Evolutionary conservation across 2,888 invertebrate genomes (phyloP), one percentile per base, ranked within the genome.

Genomic region (Helleia helle): DNA sequence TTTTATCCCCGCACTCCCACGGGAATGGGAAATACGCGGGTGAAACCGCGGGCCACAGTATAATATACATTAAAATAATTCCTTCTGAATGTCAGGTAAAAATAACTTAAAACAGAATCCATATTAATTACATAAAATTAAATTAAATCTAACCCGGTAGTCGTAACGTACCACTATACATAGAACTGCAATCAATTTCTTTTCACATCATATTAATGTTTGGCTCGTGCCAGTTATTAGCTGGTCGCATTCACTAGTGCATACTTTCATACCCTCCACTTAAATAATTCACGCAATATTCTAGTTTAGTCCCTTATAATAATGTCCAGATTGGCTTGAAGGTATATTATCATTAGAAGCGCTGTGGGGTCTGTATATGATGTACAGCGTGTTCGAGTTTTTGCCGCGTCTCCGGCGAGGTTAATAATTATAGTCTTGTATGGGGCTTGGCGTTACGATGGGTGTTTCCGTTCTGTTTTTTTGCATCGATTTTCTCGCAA

Each of bases 401-500:
- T 72, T 73, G 65, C 59, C 55, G 58, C 52, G 58, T 63, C 69
- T 72, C 73, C 74, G 71, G 65, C 49, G 60, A 65, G 56, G 62
- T 59, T 60, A 63, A 66, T 73, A 66, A 73, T 70, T 67, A 60
- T 57, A 56, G 58, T 56, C 56, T 52, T 54, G 50, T 54, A 48
- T 50, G 55, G 44, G 55, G 59, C 58, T 56, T 36, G 59, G 49
- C 49, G 49, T 47, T 50, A 47, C 59, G 66, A 65, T 59, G 56
- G 66, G 63, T 59, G 54, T 69, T 65, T 73, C 71, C 72, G 65
- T 45, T 62, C 43, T 47, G 52, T 64, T 71, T 65, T 56, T 50
- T 62, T 51, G 41, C 49, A 18, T 8, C 40, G 49, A 55, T 44
- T 49, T 47, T 55, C 52, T 49, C 51, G 45, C 45, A 45, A 48